Percentiles rank a stretch among this genome's conserved stretches.
These are phyloP conservation scores for Cepaea nemoralis DNA, from an alignment of 1,140 invertebrate genomes.

Conservation along the genomic window DNA sequence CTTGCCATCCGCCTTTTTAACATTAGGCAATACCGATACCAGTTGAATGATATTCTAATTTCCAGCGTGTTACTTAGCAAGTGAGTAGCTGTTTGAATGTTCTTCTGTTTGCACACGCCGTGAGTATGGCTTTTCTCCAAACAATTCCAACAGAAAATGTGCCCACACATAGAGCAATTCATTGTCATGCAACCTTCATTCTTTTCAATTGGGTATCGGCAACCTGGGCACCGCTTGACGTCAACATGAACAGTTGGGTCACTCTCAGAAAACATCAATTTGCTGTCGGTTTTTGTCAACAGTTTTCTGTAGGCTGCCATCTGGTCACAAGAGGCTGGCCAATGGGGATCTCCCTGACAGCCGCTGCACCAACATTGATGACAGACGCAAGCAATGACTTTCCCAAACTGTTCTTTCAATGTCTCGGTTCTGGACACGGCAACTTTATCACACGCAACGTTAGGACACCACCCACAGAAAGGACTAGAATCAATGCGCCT, in stretches of 20 bases:
- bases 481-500: not conserved
- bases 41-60: not conserved
- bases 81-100: not conserved
- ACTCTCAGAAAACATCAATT: not conserved
- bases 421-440: not conserved
- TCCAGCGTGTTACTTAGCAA: not conserved
- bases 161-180: not conserved
- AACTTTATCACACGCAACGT: not conserved
- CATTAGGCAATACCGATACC: not conserved
- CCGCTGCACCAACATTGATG: constrained; percentile 4
- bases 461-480: constrained; percentile 17
- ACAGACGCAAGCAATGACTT: not conserved
- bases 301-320: constrained; percentile 32
- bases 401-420: constrained; percentile 19
- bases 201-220: constrained; percentile 24
- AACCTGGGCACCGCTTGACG: constrained; percentile 17
- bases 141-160: constrained; percentile 19
- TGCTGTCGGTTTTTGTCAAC: not conserved
- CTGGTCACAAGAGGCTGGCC: constrained; percentile 31
- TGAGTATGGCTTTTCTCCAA: not conserved
- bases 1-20: not conserved
- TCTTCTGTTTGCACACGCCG: not conserved
- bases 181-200: not conserved
- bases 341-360: constrained; percentile 17
- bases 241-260: not conserved